Evolutionary conservation across 2,888 invertebrate genomes (phyloP).

Genomic region (Chrysina gloriosa): DNA sequence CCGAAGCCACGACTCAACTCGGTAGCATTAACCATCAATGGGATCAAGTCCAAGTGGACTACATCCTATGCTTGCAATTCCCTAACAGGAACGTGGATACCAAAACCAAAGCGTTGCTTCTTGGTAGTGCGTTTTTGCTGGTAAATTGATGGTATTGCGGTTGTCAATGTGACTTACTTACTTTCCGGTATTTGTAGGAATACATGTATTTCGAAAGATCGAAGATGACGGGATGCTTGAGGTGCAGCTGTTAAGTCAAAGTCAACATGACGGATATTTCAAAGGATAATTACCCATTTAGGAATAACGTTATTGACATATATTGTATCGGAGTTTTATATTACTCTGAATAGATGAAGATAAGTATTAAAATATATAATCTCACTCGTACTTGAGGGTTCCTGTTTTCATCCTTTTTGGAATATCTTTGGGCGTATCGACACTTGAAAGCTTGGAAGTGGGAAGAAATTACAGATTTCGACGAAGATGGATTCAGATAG

Average conservation of each 20-base stretch:
- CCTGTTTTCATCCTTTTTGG: no score
- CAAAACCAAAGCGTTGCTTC: constrained; percentile 81
- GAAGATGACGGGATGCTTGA: constrained; percentile 57
- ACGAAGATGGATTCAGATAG: no score
- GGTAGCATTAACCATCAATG: constrained; percentile 80
- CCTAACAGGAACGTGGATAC: constrained; percentile 78
- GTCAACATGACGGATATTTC: constrained; percentile 5
- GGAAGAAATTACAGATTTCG: no score
- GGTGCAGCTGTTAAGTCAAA: constrained; percentile 54
- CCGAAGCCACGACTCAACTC: constrained; percentile 72
- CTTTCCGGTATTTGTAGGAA: constrained; percentile 71
- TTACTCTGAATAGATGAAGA: no score
- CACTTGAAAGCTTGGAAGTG: no score
- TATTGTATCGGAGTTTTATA: no score
- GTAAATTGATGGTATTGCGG: constrained; percentile 66
- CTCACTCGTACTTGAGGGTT: no score
- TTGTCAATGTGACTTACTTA: constrained; percentile 17
- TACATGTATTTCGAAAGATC: constrained; percentile 74
- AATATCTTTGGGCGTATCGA: no score
- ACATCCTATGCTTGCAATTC: constrained; percentile 81
- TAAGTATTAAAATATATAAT: no score
- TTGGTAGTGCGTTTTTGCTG: constrained; percentile 86
- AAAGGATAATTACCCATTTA: constrained; percentile 2
- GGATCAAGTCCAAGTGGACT: constrained; percentile 75
- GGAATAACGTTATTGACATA: not conserved